Evolutionary conservation across 2,797 vertebrate genomes (phyloP).

Genomic region (Coracias cyanogaster): DNA sequence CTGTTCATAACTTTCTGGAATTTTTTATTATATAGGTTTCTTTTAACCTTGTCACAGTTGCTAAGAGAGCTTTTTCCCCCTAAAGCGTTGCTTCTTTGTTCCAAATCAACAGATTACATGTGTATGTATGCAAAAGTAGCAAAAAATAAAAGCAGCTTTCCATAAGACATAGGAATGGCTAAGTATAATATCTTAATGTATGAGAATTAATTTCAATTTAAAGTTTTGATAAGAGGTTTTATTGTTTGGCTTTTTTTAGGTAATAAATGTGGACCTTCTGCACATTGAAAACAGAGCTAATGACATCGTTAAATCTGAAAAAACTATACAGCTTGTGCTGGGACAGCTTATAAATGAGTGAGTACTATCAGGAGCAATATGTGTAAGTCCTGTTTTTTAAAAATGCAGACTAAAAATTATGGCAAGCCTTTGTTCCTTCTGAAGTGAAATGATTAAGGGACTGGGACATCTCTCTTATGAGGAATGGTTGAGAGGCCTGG

Average conservation of each 20-base stretch:
- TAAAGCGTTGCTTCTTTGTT: not conserved
- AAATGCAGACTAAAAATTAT: not conserved
- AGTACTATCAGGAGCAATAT: slow-evolving; percentile 72
- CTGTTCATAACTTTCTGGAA: not conserved
- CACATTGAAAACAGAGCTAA: slow-evolving; percentile 92
- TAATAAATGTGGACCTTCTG: slow-evolving; percentile 92
- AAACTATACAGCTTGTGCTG: slow-evolving; percentile 87
- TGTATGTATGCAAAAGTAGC: not conserved
- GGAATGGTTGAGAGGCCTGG: no score
- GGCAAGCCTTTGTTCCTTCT: not conserved
- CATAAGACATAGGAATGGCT: not conserved
- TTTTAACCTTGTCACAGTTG: not conserved
- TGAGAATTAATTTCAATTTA: slow-evolving; percentile 23
- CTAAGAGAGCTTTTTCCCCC: not conserved
- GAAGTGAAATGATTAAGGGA: not conserved
- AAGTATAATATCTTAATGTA: not conserved
- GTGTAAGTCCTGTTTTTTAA: not conserved
- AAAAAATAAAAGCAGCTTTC: not conserved
- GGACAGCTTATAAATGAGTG: slow-evolving; percentile 95
- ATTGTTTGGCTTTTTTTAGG: slow-evolving; percentile 72
- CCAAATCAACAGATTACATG: not conserved
- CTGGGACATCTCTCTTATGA: no score
- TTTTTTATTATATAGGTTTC: not conserved
- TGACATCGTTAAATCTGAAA: slow-evolving; percentile 90
- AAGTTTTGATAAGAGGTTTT: not conserved